Percentiles rank a stretch among this genome's conserved stretches.
These are phyloP conservation scores for Melitaea cinxia DNA, from an alignment of 1,140 invertebrate species.

Conservation along the genomic window DNA sequence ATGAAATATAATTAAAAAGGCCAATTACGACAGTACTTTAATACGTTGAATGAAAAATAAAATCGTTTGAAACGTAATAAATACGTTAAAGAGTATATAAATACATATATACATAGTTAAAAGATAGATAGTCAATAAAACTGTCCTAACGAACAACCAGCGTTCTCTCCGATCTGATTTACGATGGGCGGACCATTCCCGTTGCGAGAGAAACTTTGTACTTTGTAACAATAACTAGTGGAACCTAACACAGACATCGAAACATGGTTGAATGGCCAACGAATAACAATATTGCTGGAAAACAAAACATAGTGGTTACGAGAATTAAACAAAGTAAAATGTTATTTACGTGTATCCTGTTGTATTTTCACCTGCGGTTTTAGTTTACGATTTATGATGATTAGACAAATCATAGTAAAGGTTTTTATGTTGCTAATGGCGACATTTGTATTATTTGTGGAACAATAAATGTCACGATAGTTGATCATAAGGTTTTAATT, in stretches of 20 bases:
- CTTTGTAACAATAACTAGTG: slow-evolving; percentile 10
- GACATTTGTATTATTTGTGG: no score
- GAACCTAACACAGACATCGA: slow-evolving; percentile 11
- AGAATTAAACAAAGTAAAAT: slow-evolving; percentile 13
- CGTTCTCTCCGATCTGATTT: slow-evolving; percentile 7
- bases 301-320: slow-evolving; percentile 23
- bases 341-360: slow-evolving; percentile 28
- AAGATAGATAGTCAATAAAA: background rate
- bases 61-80: no score
- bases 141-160: background rate
- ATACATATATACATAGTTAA: background rate
- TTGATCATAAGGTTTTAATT: no score
- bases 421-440: background rate
- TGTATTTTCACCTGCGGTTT: slow-evolving; percentile 22
- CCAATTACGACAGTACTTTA: no score
- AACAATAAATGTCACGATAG: no score
- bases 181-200: slow-evolving; percentile 8
- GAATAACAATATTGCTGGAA: slow-evolving; percentile 28
- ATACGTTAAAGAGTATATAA: no score
- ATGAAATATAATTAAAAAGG: no score
- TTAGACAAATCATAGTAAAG: background rate
- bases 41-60: no score
- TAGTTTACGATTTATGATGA: slow-evolving; percentile 15
- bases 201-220: slow-evolving; percentile 17
- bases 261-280: slow-evolving; percentile 8